phyloP scores from a whole-genome alignment of 1,140 invertebrate species.

The Tachypleus tridentatus region DNA sequence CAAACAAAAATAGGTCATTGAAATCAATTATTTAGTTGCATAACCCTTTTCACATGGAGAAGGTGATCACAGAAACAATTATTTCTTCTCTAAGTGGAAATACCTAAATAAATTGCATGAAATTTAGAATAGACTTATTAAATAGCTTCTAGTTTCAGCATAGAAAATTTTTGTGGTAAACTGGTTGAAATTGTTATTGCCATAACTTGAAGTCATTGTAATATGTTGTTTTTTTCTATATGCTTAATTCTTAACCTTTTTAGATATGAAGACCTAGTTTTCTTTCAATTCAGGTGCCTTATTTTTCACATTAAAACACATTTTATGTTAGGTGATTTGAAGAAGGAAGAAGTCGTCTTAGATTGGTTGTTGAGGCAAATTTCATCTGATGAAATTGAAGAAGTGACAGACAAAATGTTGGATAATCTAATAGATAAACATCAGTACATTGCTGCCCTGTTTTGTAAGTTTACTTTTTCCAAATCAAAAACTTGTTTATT shows the following conservation, averaged over 20 bases:
- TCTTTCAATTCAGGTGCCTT: background rate
- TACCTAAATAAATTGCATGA: too few species aligned
- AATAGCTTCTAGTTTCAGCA: too few species aligned
- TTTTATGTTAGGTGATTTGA: constrained; percentile 29
- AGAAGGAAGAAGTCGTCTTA: constrained; percentile 28
- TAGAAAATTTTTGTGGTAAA: too few species aligned
- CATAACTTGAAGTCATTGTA: too few species aligned
- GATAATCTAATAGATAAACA: constrained; percentile 76
- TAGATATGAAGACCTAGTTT: background rate
- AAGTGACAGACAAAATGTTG: constrained; percentile 86
- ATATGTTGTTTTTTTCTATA: too few species aligned
- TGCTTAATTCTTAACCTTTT: background rate
- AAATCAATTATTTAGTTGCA: too few species aligned
- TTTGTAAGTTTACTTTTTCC: constrained; percentile 54
- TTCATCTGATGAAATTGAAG: constrained; percentile 87
- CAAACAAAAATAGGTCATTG: too few species aligned
- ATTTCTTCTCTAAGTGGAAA: too few species aligned
- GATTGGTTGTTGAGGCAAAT: constrained; percentile 29
- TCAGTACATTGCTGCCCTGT: constrained; percentile 78
- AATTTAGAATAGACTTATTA: too few species aligned
- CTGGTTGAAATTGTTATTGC: too few species aligned
- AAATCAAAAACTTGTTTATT: constrained; percentile 1
- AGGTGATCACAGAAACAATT: too few species aligned
- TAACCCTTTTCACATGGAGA: too few species aligned
- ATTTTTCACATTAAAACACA: background rate